Evolutionary conservation across 2,888 invertebrate genomes (phyloP), one percentile per base, ranked within the genome.

Genomic region (Campaea margaritaria): DNA sequence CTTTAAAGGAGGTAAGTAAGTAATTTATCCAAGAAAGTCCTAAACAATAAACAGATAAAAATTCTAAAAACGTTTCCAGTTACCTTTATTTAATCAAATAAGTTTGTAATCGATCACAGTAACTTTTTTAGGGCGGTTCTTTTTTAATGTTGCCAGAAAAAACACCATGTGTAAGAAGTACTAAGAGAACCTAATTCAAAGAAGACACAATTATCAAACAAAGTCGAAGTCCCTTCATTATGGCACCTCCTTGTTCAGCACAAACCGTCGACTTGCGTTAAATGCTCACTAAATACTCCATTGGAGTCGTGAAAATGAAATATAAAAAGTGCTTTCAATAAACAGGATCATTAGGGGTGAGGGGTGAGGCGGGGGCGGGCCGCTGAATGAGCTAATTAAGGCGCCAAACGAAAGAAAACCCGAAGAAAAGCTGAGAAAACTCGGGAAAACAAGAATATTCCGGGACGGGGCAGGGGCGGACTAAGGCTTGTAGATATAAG

Each of bases 331-430:
- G 83, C 82, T 86, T 86, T 83, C 91, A 87, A 90, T 91, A 91
- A 90, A 91, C 87, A 91, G 85, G 85, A 86, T 87, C 85, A 87
- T 87, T 86, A 85, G 79, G 82, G 81, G 81, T 74, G 68, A 63
- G 70, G 65, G 62, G 65, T 62, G 72, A 69, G 74, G 73, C 67
- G 68, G 65, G 70, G 74, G 74, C 74, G 77, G 73, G 77, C 69
- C 76, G 70, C 81, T 91, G 91, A 92, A 92, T 92, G 90, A 90
- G 90, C 91, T 92, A 92, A 92, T 92, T 92, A 92, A 87, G 91
- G 81, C 82, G 76, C 76, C 83, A 82, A 86, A 86, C 88, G 88
- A 90, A 92, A 91, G 91, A 91, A 91, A 91, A 86, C 84, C 87
- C 82, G 81, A 86, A 91, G 91, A 90, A 91, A 91, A 89, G 90